These are phyloP conservation scores for Synchiropus splendidus DNA, from an alignment of 2,113 vertebrate genomes.

Conservation along the genomic window DNA sequence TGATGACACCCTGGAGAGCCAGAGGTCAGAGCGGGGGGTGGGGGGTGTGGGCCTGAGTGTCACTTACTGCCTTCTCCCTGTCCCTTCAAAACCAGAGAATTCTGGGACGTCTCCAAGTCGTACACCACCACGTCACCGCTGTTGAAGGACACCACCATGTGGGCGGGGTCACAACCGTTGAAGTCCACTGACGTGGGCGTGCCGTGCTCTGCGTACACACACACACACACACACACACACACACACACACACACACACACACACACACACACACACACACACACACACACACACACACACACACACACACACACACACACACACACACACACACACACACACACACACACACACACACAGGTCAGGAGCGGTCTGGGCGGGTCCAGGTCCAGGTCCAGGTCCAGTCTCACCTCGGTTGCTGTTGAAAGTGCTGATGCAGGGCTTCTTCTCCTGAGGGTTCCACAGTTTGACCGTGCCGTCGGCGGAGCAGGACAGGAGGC, in stretches of 20 bases:
- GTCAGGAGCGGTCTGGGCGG: too few species aligned
- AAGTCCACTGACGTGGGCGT: constrained; percentile 92
- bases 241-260: too few species aligned
- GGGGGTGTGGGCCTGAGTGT: neutral
- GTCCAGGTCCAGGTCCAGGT: neutral
- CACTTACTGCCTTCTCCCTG: constrained; percentile 78
- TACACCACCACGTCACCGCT: constrained; percentile 83
- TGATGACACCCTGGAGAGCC: constrained; percentile 78
- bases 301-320: too few species aligned
- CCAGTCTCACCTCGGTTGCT: constrained; percentile 68
- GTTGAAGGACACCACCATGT: constrained; percentile 89
- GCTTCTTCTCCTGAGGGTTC: constrained; percentile 85
- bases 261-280: too few species aligned
- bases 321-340: too few species aligned
- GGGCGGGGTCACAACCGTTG: constrained; percentile 92
- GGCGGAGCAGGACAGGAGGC: constrained; percentile 92
- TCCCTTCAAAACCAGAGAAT: constrained; percentile 78
- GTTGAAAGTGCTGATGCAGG: constrained; percentile 92
- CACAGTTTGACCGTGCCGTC: constrained; percentile 94
- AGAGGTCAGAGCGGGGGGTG: neutral
- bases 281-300: too few species aligned
- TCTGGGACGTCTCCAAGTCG: constrained; percentile 92
- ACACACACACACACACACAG: too few species aligned
- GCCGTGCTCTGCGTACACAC: constrained; percentile 72
- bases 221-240: constrained; percentile 6